Conservation (phyloP, 2,797 vertebrate genomes). For the Nasua narica region DNA sequence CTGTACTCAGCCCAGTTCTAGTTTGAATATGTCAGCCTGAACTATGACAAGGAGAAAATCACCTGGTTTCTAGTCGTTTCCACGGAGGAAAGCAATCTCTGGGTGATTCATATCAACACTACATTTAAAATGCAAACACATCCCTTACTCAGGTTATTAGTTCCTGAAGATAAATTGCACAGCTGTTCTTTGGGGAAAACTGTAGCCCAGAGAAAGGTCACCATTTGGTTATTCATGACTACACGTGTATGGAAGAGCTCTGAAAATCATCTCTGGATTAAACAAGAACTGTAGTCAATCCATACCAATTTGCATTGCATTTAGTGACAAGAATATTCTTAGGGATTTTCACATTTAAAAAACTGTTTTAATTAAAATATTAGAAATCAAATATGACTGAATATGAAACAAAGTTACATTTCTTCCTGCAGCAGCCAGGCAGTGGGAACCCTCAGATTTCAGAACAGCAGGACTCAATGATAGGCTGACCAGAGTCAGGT, state of each 20-base stretch:
- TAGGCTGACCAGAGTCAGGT: not conserved
- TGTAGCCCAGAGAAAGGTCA: not conserved
- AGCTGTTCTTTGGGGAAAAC: not conserved
- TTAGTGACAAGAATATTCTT: not conserved
- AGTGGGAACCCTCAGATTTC: not conserved
- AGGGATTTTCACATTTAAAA: not conserved
- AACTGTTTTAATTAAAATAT: not conserved
- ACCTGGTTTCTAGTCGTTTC: not conserved
- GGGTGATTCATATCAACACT: not conserved
- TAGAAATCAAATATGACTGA: not conserved
- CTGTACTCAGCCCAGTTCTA: rapidly evolving
- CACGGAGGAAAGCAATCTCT: not conserved
- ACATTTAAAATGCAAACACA: not conserved
- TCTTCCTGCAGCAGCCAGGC: not conserved
- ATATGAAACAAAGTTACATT: not conserved
- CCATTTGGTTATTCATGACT: not conserved
- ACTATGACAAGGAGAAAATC: not conserved
- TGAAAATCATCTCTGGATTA: not conserved
- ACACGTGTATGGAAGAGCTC: not conserved
- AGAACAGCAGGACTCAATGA: not conserved
- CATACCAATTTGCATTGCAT: too few relatives aligned
- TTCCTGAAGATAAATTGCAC: not conserved
- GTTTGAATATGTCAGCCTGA: not conserved
- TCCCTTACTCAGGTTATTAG: not conserved
- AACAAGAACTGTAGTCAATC: not conserved